Base-by-base conservation (phyloP, 2,888 invertebrate species). In the Biston betularia region DNA sequence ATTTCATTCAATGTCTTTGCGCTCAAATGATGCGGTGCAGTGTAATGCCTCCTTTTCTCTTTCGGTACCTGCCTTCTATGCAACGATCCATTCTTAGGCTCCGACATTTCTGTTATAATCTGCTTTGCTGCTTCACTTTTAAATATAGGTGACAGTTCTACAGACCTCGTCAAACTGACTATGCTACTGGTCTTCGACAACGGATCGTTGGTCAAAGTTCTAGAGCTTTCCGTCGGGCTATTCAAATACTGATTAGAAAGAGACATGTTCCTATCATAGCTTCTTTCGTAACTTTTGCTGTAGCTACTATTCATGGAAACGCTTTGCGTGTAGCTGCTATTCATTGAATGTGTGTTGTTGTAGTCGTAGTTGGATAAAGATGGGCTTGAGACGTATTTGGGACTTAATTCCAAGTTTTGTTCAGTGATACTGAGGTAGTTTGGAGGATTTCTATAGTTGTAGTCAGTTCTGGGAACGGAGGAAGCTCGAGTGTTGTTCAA, bases 101-200 rank as follows among this genome's bases (percentile, higher is more conserved):
- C 94, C 0, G 95, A 94, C 95, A 97, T 96, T 89, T 97, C 97
- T 71, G 96, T 97, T 72, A 97, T 97, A 59, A 98, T 98, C 89
- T 97, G 97, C 70, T 96, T 95, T 0, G 98, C 97, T 0, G 97
- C 97, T 85, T 97, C 97, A 82, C 97, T 97, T 83, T 97, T 97
- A 87, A 97, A 98, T 62, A 97, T 96, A 0, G 97, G 97, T 34
- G 97, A 97, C 72, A 97, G 84, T 78, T 97, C 94, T 78, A 93
- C 92, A 65, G 92, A 92, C 68, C 92, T 80, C 5, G 89, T 92
- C 71, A 94, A 74, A 71, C 94, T 94, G 0, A 84, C 89, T 4
- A 94, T 87, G 70, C 94, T 94, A 66, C 93, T 93, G 0, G 92
- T 92, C 72, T 94, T 94, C 1, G 93, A 93, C 50, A 93, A 68